A percentile compares a stretch with the other conserved stretches of the same genome.
These are phyloP conservation scores for Corvus hawaiiensis DNA, from an alignment of 2,113 vertebrate species.

Conservation along the genomic window DNA sequence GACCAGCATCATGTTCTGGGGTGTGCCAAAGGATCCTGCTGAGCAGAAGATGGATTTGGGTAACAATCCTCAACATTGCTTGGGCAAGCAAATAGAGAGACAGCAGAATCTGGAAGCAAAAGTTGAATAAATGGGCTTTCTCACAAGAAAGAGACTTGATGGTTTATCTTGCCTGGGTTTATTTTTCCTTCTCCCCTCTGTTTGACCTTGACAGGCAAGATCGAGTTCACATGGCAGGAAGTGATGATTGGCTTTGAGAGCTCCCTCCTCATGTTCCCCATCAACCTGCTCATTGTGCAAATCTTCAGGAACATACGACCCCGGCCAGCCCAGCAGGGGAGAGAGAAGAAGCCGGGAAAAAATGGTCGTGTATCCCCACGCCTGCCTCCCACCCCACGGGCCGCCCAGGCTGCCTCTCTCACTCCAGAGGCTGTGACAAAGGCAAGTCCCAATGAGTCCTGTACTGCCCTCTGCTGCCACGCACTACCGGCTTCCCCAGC, in stretches of 20 bases:
- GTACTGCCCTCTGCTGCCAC: slow-evolving; percentile 28
- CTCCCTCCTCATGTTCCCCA: slow-evolving; percentile 93
- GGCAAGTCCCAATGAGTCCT: slow-evolving; percentile 60
- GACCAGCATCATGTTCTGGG: slow-evolving; percentile 96
- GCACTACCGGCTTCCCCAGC: rapidly evolving
- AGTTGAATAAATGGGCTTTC: background rate
- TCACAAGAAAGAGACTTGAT: background rate
- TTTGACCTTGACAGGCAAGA: slow-evolving; percentile 76
- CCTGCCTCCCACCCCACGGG: slow-evolving; percentile 45
- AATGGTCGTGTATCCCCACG: slow-evolving; percentile 65
- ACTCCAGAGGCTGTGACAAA: slow-evolving; percentile 86
- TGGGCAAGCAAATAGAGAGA: background rate
- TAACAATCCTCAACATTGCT: slow-evolving; percentile 37
- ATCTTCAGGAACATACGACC: slow-evolving; percentile 86
- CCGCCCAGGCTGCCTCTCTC: slow-evolving; percentile 64
- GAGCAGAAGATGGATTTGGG: slow-evolving; percentile 97
- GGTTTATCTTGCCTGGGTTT: background rate
- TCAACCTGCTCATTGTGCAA: slow-evolving; percentile 94
- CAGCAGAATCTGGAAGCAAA: background rate
- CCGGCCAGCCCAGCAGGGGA: slow-evolving; percentile 38
- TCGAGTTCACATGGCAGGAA: slow-evolving; percentile 95
- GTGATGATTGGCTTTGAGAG: slow-evolving; percentile 93
- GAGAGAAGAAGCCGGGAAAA: slow-evolving; percentile 67
- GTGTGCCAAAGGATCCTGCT: slow-evolving; percentile 87
- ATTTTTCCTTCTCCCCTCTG: background rate